Evolutionary conservation across 2,888 invertebrate genomes (phyloP).

Genomic region (Hermaeophaga mercurialis): DNA sequence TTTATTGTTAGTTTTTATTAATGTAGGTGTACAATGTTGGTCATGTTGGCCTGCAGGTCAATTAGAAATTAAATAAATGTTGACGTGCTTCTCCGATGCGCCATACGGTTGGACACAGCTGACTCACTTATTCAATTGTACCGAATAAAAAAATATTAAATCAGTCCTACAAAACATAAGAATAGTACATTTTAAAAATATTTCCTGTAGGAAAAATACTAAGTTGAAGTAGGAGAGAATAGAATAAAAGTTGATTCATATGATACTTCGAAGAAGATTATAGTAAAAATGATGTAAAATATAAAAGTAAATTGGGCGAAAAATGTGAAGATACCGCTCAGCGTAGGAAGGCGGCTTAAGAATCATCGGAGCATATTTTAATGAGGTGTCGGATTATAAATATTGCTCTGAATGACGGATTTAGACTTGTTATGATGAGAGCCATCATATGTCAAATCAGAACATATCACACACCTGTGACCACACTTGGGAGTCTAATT

Average conservation of each 20-base stretch:
- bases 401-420: conserved; percentile 40
- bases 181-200: too few species aligned
- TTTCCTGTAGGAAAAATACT: too few species aligned
- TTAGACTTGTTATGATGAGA: conserved; percentile 42
- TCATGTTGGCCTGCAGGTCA: conserved; percentile 59
- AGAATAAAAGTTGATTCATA: too few species aligned
- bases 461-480: conserved; percentile 25
- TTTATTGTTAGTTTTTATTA: conserved; percentile 38
- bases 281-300: too few species aligned
- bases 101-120: conserved; percentile 24
- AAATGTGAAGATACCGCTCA: background rate
- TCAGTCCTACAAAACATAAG: too few species aligned
- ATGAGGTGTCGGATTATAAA: conserved; percentile 48
- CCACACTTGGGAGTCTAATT: conserved; percentile 30
- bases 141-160: conserved; percentile 39
- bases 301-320: too few species aligned
- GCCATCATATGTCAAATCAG: conserved; percentile 37
- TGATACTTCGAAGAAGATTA: too few species aligned
- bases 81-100: conserved; percentile 50
- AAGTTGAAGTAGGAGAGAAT: too few species aligned
- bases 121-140: conserved; percentile 41
- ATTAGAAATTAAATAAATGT: conserved; percentile 55
- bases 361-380: conserved; percentile 28
- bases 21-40: conserved; percentile 54
- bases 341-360: background rate